Evolutionary conservation across 37 sponge, comb jelly and placozoan genomes (phyloP).

Genomic region (Eunapius fragilis): DNA sequence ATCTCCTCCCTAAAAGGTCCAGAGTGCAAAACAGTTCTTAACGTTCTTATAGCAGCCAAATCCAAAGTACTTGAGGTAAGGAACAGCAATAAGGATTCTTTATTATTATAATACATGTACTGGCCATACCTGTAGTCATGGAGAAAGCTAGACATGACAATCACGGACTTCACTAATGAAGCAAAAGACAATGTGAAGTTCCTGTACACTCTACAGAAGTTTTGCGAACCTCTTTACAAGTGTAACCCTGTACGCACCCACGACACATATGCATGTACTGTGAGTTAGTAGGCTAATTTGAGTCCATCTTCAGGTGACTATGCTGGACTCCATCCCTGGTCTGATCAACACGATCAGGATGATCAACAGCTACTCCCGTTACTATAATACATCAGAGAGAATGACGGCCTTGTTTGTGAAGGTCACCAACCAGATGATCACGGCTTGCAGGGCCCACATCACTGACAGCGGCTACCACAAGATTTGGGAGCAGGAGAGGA

Average conservation of each 20-base stretch:
- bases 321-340: slow-evolving; percentile 97
- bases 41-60: slow-evolving; percentile 89
- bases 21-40: slow-evolving; percentile 84
- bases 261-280: neutral
- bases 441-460: slow-evolving; percentile 91
- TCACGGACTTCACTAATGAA: slow-evolving; percentile 96
- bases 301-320: slow-evolving; percentile 64
- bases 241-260: slow-evolving; percentile 89
- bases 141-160: slow-evolving; percentile 90
- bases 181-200: slow-evolving; percentile 99
- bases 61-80: slow-evolving; percentile 90
- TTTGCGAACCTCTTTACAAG: slow-evolving; percentile 96
- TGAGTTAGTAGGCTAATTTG: neutral
- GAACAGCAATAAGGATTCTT: neutral
- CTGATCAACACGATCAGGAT: slow-evolving; percentile 98
- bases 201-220: slow-evolving; percentile 97
- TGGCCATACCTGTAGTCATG: slow-evolving; percentile 62
- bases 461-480: slow-evolving; percentile 85
- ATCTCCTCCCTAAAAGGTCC: slow-evolving; percentile 81
- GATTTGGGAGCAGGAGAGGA: slow-evolving; percentile 92
- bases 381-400: slow-evolving; percentile 97
- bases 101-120: neutral
- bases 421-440: slow-evolving; percentile 99
- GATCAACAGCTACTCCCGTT: slow-evolving; percentile 99
- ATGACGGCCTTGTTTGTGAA: slow-evolving; percentile 99